phyloP scores from a whole-genome alignment of 2,797 vertebrate species.

The Karalla daura region DNA sequence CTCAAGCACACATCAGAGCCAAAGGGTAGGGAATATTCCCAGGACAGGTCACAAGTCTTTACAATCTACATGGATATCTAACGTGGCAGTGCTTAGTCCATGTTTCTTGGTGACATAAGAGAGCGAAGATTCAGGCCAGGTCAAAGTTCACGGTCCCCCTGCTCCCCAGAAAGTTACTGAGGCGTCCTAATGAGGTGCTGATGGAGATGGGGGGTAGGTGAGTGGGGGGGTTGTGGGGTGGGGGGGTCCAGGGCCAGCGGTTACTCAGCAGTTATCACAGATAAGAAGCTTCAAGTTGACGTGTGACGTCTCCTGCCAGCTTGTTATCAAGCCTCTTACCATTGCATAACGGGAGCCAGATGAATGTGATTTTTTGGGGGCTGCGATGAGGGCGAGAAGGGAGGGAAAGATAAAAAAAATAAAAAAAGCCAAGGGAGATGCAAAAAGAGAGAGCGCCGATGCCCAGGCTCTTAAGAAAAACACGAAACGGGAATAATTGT shows the following conservation, averaged over 20 bases:
- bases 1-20: no score
- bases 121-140: slow-evolving; percentile 3
- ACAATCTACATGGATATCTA: no score
- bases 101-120: neutral
- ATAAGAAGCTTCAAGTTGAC: slow-evolving; percentile 65
- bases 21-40: no score
- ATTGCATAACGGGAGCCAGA: slow-evolving; percentile 71
- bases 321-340: slow-evolving; percentile 65
- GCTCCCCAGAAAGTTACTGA: slow-evolving; percentile 31
- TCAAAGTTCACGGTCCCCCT: slow-evolving; percentile 30
- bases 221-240: no score
- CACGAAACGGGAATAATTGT: slow-evolving; percentile 4
- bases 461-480: neutral
- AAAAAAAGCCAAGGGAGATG: no score
- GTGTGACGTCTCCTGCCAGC: slow-evolving; percentile 72
- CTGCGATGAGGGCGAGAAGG: slow-evolving; percentile 26
- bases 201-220: slow-evolving; percentile 7
- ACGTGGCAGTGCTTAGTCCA: neutral
- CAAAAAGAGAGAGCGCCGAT: neutral
- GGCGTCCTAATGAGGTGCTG: slow-evolving; percentile 39
- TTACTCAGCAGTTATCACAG: slow-evolving; percentile 71
- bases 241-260: slow-evolving; percentile 47
- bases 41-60: no score
- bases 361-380: slow-evolving; percentile 62
- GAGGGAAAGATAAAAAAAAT: no score